Evolutionary conservation across 2,113 vertebrate species (phyloP).

Genomic region (Pygoscelis antarcticus): DNA sequence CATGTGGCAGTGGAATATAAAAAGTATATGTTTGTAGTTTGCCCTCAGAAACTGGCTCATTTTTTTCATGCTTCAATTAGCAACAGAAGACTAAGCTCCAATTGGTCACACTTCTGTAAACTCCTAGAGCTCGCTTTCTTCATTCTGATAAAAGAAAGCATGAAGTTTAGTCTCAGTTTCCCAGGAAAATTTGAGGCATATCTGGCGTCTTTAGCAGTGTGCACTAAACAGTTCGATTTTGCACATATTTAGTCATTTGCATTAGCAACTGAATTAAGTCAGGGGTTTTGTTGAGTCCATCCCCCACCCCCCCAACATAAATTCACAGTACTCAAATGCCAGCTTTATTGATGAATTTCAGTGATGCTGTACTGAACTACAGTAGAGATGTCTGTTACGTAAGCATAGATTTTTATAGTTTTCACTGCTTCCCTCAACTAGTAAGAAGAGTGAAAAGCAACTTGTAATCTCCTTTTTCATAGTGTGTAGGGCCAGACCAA

Average conservation of each 20-base stretch:
- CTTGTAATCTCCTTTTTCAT: slow-evolving; percentile 21
- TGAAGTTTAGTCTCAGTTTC: slow-evolving; percentile 39
- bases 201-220: slow-evolving; percentile 34
- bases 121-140: slow-evolving; percentile 43
- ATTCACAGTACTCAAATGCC: background rate
- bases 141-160: slow-evolving; percentile 49
- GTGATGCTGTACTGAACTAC: background rate
- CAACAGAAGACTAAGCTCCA: slow-evolving; percentile 59
- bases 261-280: slow-evolving; percentile 32
- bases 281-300: slow-evolving; percentile 1
- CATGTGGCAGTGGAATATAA: slow-evolving; percentile 69
- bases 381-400: background rate
- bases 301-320: background rate
- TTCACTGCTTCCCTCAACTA: background rate
- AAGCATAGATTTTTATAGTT: slow-evolving; percentile 7
- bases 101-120: slow-evolving; percentile 68
- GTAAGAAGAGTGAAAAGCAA: slow-evolving; percentile 25
- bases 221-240: slow-evolving; percentile 28
- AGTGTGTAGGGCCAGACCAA: slow-evolving; percentile 27
- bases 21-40: slow-evolving; percentile 57
- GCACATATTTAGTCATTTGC: slow-evolving; percentile 12
- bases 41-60: slow-evolving; percentile 54
- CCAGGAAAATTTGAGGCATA: slow-evolving; percentile 22
- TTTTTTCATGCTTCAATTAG: slow-evolving; percentile 67
- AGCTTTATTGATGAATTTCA: background rate